Evolutionary conservation across 2,888 invertebrate genomes (phyloP).

Genomic region (Agriopis aurantiaria): DNA sequence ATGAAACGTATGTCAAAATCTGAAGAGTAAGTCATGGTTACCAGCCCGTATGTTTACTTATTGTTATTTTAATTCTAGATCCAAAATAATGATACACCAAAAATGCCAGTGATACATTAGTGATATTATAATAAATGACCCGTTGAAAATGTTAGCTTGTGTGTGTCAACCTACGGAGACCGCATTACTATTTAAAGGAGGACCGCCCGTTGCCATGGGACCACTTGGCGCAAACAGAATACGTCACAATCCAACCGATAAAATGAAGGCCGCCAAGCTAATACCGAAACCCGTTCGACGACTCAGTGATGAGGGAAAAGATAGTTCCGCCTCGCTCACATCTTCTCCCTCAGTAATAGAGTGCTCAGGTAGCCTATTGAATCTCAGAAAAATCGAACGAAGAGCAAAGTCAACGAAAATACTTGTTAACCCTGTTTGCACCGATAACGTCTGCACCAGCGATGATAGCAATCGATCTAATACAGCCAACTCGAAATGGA

Average conservation of each 20-base stretch:
- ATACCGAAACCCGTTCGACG: slow-evolving; percentile 65
- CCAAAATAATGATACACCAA: slow-evolving; percentile 55
- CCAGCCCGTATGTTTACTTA: slow-evolving; percentile 53
- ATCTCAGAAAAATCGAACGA: slow-evolving; percentile 79
- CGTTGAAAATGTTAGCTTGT: slow-evolving; percentile 88
- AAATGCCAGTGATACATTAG: slow-evolving; percentile 70
- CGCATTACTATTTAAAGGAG: slow-evolving; percentile 82
- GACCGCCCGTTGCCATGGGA: slow-evolving; percentile 84
- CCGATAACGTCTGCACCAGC: slow-evolving; percentile 75
- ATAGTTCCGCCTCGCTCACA: slow-evolving; percentile 67
- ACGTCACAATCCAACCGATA: slow-evolving; percentile 68
- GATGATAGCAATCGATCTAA: slow-evolving; percentile 78
- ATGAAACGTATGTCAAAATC: not conserved
- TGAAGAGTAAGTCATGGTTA: slow-evolving; percentile 44
- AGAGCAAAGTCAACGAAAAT: slow-evolving; percentile 83
- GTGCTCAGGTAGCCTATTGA: slow-evolving; percentile 72
- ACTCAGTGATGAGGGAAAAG: slow-evolving; percentile 68
- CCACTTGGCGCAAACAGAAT: slow-evolving; percentile 81
- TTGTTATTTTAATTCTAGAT: slow-evolving; percentile 30
- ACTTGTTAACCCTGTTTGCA: slow-evolving; percentile 79
- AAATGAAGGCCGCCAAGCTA: slow-evolving; percentile 72
- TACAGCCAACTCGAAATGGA: slow-evolving; percentile 73
- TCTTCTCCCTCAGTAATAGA: slow-evolving; percentile 72
- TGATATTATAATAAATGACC: slow-evolving; percentile 63
- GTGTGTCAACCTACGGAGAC: slow-evolving; percentile 89